Evolutionary conservation across 2,797 vertebrate genomes (phyloP), one percentile per base, ranked within the genome.

Genomic region (Chelonia mydas): DNA sequence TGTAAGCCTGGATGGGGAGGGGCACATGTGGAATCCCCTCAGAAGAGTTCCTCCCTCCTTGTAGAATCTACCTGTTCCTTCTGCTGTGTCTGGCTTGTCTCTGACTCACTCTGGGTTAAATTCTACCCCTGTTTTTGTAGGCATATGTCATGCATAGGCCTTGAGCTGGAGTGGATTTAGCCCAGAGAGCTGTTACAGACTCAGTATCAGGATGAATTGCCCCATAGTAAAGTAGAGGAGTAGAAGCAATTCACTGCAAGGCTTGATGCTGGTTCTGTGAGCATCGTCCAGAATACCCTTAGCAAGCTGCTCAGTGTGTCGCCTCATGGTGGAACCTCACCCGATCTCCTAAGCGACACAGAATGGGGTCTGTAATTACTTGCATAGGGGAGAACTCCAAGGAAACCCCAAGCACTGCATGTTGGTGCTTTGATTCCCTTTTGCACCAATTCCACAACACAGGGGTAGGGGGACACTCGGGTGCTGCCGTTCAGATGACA

Each of bases 281-380:
- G 49, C 9, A 12, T 68, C 2, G 5, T 81, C 91, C 31, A 2
- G 1, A 31, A 15, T 79, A 49, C 81, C 86, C 82, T 85, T 74
- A 80, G 84, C 8, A 92, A 89, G 59, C 55, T 92, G 78, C 37
- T 93, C 10, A n/a, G 19, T 90, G 72, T 80, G 90, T 88, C 79
- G 5, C 85, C 76, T 95, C 53, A 95, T 16, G 82, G 54, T 95
- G 77, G 85, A 57, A 86, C 79, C 83, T 96, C 79, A 79, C 92
- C 88, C 47, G 86, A 59, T 76, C 83, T 87, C 87, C 45, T 16
- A 82, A 95, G 89, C 45, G 65, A 49, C 33, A 57, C 17, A 61
- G 89, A 11, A 37, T 92, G 7, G n/a, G 85, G 65, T 27, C 93
- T 90, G 49, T 87, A n/a, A 21, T 91, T 86, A 68, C 37, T 21